These are phyloP conservation scores for Euura lappo DNA, from an alignment of 1,140 invertebrate genomes.

Conservation along the genomic window DNA sequence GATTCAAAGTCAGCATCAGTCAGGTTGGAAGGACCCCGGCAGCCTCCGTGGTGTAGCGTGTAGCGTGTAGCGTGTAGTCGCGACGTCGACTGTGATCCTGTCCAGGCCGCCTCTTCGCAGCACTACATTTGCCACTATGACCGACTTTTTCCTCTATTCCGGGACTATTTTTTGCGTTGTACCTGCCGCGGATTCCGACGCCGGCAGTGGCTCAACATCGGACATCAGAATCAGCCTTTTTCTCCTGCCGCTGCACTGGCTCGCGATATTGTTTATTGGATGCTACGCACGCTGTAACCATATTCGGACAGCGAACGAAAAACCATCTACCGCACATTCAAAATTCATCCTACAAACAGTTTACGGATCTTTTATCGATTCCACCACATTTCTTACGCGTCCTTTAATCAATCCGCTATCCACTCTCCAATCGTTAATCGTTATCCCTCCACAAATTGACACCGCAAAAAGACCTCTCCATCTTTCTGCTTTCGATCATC, in stretches of 20 bases:
- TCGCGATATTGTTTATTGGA: slow-evolving; percentile 23
- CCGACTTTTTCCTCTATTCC: slow-evolving; percentile 34
- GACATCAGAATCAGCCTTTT: slow-evolving; percentile 28
- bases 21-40: neutral
- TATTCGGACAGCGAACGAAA: neutral
- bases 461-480: too few relatives aligned
- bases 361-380: slow-evolving; percentile 1
- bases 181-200: slow-evolving; percentile 25
- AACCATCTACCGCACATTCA: neutral
- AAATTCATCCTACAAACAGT: neutral
- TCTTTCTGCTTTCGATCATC: too few relatives aligned
- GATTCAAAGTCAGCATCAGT: slow-evolving; percentile 10
- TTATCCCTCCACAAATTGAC: too few relatives aligned
- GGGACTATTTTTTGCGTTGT: slow-evolving; percentile 19
- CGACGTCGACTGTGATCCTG: slow-evolving; percentile 8
- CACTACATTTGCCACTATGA: slow-evolving; percentile 35
- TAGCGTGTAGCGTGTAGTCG: too few relatives aligned
- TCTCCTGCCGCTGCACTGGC: slow-evolving; percentile 13
- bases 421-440: neutral
- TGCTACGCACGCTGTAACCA: slow-evolving; percentile 6
- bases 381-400: neutral
- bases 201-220: slow-evolving; percentile 25
- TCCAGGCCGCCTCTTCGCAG: slow-evolving; percentile 12
- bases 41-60: neutral
- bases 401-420: neutral